A percentile compares a stretch with the other conserved stretches of the same genome.
phyloP scores from a whole-genome alignment of 2,888 invertebrate genomes.

The Melanostoma mellinum region DNA sequence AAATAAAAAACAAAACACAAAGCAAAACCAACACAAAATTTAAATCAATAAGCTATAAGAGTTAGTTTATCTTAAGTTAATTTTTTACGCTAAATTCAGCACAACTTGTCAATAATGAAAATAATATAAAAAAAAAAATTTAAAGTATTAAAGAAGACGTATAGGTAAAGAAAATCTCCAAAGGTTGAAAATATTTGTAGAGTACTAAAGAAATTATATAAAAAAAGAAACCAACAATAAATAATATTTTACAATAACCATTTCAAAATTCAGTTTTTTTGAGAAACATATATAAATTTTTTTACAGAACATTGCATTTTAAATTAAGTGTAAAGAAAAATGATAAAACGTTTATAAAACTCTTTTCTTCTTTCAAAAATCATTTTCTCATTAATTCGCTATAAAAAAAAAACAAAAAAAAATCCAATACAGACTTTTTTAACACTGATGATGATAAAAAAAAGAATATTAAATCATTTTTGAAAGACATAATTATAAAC shows the following conservation, averaged over 20 bases:
- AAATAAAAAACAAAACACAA: slow-evolving; percentile 19
- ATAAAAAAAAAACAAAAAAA: slow-evolving; percentile 22
- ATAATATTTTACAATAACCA: slow-evolving; percentile 46
- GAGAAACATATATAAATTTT: slow-evolving; percentile 33
- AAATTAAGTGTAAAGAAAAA: slow-evolving; percentile 47
- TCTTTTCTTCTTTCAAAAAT: slow-evolving; percentile 47
- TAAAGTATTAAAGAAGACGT: slow-evolving; percentile 25
- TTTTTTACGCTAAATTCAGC: slow-evolving; percentile 68
- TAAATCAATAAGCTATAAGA: slow-evolving; percentile 45
- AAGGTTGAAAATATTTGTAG: slow-evolving; percentile 69
- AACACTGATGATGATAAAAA: slow-evolving; percentile 18
- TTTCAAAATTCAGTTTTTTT: slow-evolving; percentile 8
- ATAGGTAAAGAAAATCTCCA: slow-evolving; percentile 65
- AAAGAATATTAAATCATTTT: slow-evolving; percentile 26
- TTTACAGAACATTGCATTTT: slow-evolving; percentile 64
- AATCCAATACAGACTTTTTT: slow-evolving; percentile 35
- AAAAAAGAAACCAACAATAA: slow-evolving; percentile 27
- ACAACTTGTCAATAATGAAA: slow-evolving; percentile 60
- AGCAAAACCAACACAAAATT: slow-evolving; percentile 10
- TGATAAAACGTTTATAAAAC: slow-evolving; percentile 33
- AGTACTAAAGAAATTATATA: slow-evolving; percentile 19
- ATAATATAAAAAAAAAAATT: neutral
- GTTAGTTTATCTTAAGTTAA: slow-evolving; percentile 58
- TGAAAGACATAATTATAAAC: slow-evolving; percentile 41
- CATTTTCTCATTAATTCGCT: slow-evolving; percentile 49